Evolutionary conservation across 2,797 vertebrate species (phyloP).

Genomic region (Onychomys torridus): DNA sequence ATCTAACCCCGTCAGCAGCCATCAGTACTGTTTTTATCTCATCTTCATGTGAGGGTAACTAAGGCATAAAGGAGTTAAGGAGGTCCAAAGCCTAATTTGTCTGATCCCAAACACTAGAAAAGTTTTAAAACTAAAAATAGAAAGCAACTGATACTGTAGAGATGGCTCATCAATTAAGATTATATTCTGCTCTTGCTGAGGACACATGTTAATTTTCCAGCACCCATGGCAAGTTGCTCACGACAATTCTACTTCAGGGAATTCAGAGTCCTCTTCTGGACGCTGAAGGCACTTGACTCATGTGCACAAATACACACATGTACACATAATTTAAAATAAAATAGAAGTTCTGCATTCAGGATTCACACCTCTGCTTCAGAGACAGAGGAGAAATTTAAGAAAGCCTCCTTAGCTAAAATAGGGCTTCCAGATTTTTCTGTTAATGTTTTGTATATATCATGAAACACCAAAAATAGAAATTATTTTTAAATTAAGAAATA

Average conservation of each 20-base stretch:
- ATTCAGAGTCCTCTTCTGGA: neutral
- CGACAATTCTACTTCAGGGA: neutral
- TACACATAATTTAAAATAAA: neutral
- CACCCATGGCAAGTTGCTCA: neutral
- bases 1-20: neutral
- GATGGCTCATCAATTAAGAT: neutral
- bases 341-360: neutral
- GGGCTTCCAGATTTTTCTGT: neutral
- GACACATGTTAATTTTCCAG: neutral
- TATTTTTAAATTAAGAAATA: slow-evolving; percentile 22
- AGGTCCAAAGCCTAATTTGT: neutral
- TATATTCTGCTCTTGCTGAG: neutral
- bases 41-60: neutral
- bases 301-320: neutral
- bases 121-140: neutral
- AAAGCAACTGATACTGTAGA: neutral
- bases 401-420: neutral
- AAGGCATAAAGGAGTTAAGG: neutral
- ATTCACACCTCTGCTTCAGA: neutral
- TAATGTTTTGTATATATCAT: neutral
- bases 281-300: neutral
- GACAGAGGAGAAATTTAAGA: neutral
- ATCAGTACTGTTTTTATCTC: neutral
- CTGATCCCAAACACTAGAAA: neutral
- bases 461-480: slow-evolving; percentile 17